Evolutionary conservation across 2,113 vertebrate species (phyloP).

Genomic region (Sinocyclocheilus anophthalmus): DNA sequence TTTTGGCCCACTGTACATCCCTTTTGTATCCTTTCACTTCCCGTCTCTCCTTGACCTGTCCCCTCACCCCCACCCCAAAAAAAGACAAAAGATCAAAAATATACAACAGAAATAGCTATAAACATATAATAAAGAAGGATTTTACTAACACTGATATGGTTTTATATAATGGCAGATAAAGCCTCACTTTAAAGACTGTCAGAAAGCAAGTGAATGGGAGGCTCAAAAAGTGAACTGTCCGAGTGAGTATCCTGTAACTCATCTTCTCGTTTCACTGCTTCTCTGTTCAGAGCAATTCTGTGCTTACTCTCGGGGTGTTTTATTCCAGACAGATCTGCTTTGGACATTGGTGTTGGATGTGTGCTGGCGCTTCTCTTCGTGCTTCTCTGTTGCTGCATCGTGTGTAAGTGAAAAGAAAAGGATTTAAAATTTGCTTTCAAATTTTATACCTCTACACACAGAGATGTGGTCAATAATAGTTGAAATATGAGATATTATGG

Average conservation of each 20-base stretch:
- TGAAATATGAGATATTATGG: too few relatives aligned
- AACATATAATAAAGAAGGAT: not conserved
- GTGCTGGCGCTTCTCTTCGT: not conserved
- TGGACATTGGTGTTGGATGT: not conserved
- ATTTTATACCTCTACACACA: too few relatives aligned
- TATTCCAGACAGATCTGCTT: not conserved
- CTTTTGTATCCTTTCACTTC: too few relatives aligned
- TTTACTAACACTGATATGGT: not conserved
- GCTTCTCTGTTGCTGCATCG: constrained; percentile 26
- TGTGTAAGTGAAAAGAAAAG: constrained; percentile 20
- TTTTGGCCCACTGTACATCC: too few relatives aligned
- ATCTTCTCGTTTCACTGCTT: not conserved
- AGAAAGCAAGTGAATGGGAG: rapidly evolving
- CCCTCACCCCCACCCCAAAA: too few relatives aligned
- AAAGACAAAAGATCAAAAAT: too few relatives aligned
- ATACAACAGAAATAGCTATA: not conserved
- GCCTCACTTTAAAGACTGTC: not conserved
- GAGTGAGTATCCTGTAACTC: constrained; percentile 24
- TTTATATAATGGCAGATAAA: constrained; percentile 14
- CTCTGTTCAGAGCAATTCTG: not conserved
- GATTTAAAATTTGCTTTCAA: not conserved
- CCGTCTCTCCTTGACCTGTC: too few relatives aligned
- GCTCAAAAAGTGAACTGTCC: not conserved
- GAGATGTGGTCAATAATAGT: too few relatives aligned
- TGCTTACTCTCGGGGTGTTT: not conserved